Conservation (phyloP, 2,888 invertebrate genomes). For the Ormyrus labotus region DNA sequence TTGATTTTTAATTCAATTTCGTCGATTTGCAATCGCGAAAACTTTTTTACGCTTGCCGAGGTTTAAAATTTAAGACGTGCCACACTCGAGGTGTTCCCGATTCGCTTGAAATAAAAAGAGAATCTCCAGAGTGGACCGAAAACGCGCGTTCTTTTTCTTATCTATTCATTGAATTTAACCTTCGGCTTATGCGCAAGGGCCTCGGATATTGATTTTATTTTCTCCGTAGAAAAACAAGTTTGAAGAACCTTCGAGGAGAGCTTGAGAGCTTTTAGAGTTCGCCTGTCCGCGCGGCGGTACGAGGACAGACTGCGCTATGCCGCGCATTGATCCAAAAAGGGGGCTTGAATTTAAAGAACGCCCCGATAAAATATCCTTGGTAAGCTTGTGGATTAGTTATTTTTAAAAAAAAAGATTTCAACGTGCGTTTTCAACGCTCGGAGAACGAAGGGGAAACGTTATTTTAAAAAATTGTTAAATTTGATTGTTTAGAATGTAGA, state of each 20-base stretch:
- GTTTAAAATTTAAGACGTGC: neutral
- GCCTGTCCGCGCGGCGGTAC: conserved; percentile 28
- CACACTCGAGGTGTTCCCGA: neutral
- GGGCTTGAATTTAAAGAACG: neutral
- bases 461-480: neutral
- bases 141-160: conserved; percentile 33
- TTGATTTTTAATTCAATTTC: neutral
- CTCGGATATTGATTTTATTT: conserved; percentile 61
- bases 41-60: too few relatives aligned
- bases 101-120: neutral
- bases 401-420: too few relatives aligned
- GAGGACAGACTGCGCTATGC: conserved; percentile 11
- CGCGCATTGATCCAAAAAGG: conserved; percentile 12
- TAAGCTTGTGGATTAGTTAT: too few relatives aligned
- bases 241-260: conserved; percentile 59
- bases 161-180: conserved; percentile 51
- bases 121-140: conserved; percentile 26
- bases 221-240: conserved; percentile 61
- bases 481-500: neutral
- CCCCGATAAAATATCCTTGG: too few relatives aligned
- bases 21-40: neutral
- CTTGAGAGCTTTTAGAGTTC: conserved; percentile 60
- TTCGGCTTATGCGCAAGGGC: conserved; percentile 33
- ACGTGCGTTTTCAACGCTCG: too few relatives aligned
- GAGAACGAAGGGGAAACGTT: too few relatives aligned